phyloP scores from a whole-genome alignment of 1,140 invertebrate species.

The Pachypeltis micranthus region DNA sequence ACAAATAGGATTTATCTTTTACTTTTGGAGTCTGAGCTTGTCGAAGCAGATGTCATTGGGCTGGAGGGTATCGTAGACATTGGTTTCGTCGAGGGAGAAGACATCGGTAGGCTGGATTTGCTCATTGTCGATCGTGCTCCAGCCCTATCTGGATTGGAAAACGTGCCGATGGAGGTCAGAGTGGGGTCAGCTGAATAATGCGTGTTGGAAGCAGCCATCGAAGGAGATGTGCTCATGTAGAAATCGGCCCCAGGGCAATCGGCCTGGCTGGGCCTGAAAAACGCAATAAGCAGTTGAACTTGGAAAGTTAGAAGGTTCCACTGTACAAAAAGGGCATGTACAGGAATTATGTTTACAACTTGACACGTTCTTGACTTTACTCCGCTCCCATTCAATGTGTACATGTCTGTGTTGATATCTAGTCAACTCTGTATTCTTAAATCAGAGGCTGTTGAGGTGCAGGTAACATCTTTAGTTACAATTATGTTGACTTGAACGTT shows the following conservation, averaged over 20 bases:
- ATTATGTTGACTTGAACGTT: too few species aligned
- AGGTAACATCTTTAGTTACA: too few species aligned
- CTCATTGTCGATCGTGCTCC: not conserved
- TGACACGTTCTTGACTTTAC: too few species aligned
- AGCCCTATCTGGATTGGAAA: not conserved
- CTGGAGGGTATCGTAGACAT: not conserved
- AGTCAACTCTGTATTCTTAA: too few species aligned
- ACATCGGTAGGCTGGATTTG: conserved; percentile 10
- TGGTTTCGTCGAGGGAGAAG: not conserved
- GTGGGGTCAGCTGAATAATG: not conserved
- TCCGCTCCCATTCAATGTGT: too few species aligned
- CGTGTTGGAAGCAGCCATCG: conserved; percentile 13
- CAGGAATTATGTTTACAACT: too few species aligned
- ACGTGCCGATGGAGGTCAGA: conserved; percentile 5
- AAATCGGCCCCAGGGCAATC: conserved; percentile 35
- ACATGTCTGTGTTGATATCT: too few species aligned
- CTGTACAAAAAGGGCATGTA: too few species aligned
- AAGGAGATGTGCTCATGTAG: conserved; percentile 25
- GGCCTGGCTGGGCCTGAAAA: conserved; percentile 39
- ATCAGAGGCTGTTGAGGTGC: too few species aligned
- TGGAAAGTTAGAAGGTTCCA: too few species aligned
- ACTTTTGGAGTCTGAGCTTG: not conserved
- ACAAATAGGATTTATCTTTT: too few species aligned
- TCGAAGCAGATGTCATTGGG: not conserved
- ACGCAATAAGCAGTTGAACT: too few species aligned